phyloP scores from a whole-genome alignment of 2,113 vertebrate species.

The Probosciger aterrimus region DNA sequence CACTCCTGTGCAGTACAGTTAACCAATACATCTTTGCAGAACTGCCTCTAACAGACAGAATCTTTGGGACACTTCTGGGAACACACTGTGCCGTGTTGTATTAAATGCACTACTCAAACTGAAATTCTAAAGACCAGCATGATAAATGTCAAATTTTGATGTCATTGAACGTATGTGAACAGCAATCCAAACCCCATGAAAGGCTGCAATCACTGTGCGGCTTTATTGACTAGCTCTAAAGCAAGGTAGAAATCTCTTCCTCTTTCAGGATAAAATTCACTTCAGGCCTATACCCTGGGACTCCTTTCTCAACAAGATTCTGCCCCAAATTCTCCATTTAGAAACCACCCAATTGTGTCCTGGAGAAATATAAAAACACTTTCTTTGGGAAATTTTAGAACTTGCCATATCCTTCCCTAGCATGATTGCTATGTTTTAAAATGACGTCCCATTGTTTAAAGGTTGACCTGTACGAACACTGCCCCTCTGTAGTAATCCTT shows the following conservation, averaged over 20 bases:
- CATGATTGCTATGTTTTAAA: neutral
- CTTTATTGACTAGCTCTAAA: neutral
- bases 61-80: slow-evolving; percentile 43
- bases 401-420: neutral
- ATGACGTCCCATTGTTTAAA: neutral
- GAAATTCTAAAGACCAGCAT: neutral
- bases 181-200: neutral
- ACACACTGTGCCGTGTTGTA: slow-evolving; percentile 25
- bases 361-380: neutral
- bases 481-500: neutral
- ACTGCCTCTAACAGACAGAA: slow-evolving; percentile 17
- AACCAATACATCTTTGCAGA: slow-evolving; percentile 48
- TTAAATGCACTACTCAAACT: slow-evolving; percentile 3
- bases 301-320: neutral
- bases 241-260: neutral
- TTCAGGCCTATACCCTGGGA: neutral
- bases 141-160: neutral
- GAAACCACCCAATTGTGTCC: neutral
- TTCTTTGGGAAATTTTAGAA: neutral
- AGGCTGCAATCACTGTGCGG: neutral
- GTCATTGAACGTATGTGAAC: neutral
- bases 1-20: slow-evolving; percentile 32
- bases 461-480: neutral
- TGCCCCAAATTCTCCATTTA: neutral
- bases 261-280: neutral